Base-by-base conservation (phyloP, 1,140 invertebrate species). In the Drosophila micromelanica region DNA sequence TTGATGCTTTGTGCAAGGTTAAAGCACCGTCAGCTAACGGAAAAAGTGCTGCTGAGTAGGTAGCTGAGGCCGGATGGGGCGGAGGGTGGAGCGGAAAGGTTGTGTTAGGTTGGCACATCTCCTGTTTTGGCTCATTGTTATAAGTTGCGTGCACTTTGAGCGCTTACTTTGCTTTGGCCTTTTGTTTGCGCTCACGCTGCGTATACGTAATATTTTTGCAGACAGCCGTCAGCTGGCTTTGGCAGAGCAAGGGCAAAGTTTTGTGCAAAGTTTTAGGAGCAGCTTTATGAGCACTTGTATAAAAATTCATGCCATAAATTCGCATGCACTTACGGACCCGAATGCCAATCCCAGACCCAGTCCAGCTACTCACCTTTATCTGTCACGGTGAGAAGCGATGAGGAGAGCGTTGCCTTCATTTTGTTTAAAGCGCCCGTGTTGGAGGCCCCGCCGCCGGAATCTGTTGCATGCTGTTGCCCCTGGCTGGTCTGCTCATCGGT, bases 341-440 rank as follows among this genome's bases (percentile, higher is more conserved):
- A 59, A 68, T 43, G 72, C 49, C 32, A 32, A 51, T 13, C 11
- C 30, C 13, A 35, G 1, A 8, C 32, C 43, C 42, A 64, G 8
- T 8, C 27, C 30, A 9, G 6, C 13, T 7, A 38, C 84, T 91
- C 92, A 96, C 96, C 96, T 94, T 95, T 96, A 91, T 96, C 96
- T 91, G 96, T 96, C 42, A 95, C 95, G 42, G 95, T 96, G 86
- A 96, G 95, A 51, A 97, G 92, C 56, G 95, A 96, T n/a, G 95
- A 96, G 52, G 96, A 96, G 49, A 97, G 92, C 20, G 95, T 96
- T 85, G 96, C 96, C 73, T 95, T 94, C 78, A 96, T 93, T 93
- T 96, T 97, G 82, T 95, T 96, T 87, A 97, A 96, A 45, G 96
- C 96, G 46, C 94, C 82, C 54, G 82, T 89, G 42, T 87, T 87